phyloP scores from a whole-genome alignment of 2,797 vertebrate genomes.

The Manis pentadactyla region DNA sequence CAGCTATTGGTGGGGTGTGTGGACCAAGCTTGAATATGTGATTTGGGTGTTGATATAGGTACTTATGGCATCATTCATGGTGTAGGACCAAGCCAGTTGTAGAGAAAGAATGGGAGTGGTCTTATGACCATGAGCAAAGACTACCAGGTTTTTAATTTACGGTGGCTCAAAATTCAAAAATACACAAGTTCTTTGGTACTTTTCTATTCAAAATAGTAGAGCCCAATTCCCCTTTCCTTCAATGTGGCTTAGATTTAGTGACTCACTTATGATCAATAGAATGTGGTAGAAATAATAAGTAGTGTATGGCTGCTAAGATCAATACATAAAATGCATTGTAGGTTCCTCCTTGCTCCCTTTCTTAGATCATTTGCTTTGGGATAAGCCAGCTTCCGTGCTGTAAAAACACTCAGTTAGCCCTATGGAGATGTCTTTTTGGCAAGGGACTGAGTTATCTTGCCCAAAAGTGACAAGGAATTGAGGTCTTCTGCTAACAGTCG shows the following conservation, averaged over 20 bases:
- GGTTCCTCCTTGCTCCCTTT: neutral
- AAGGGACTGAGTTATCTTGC: neutral
- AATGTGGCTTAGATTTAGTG: neutral
- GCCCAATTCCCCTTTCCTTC: neutral
- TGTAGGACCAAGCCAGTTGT: neutral
- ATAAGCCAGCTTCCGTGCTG: neutral
- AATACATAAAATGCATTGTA: neutral
- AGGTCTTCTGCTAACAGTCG: neutral
- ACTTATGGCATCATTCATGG: neutral
- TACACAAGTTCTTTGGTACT: neutral
- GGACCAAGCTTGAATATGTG: neutral
- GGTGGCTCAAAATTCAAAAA: neutral
- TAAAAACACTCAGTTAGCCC: neutral
- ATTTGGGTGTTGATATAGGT: neutral
- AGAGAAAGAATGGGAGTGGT: neutral
- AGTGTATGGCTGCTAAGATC: neutral
- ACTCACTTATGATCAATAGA: neutral
- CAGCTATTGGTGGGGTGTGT: neutral
- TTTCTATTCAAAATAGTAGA: neutral
- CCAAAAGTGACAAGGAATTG: neutral
- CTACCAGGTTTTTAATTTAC: neutral
- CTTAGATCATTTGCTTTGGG: neutral
- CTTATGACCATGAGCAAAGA: neutral
- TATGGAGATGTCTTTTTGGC: neutral
- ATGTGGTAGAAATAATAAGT: neutral